Conservation (phyloP, 30 jellyfish, hydroid and myxozoan genomes). For the Catostylus mosaicus region DNA sequence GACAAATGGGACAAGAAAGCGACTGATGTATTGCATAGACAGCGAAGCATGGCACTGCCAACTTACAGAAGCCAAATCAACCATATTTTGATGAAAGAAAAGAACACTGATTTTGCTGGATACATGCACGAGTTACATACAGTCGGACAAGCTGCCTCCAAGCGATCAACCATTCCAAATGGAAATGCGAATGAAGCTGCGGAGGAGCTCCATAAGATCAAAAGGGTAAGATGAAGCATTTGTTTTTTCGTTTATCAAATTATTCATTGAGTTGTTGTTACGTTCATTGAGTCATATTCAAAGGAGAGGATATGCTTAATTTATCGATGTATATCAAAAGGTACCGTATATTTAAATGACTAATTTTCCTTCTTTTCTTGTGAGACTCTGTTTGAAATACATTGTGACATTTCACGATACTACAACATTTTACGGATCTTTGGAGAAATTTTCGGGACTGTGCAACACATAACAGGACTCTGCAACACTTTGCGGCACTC, state of each 20-base stretch:
- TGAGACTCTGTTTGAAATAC: not conserved
- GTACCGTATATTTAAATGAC: not conserved
- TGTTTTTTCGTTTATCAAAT: not conserved
- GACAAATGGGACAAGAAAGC: slow-evolving; percentile 47
- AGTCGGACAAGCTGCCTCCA: slow-evolving; percentile 58
- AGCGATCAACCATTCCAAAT: slow-evolving; percentile 55
- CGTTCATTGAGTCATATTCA: too few relatives aligned
- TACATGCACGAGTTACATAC: slow-evolving; percentile 63
- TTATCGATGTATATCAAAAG: not conserved
- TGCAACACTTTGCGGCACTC: not conserved
- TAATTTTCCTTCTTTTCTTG: not conserved
- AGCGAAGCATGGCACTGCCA: slow-evolving; percentile 34
- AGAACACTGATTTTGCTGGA: slow-evolving; percentile 56
- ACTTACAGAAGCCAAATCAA: slow-evolving; percentile 45
- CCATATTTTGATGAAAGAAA: slow-evolving; percentile 44
- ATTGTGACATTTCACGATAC: not conserved
- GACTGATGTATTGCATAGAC: slow-evolving; percentile 15
- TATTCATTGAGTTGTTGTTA: too few relatives aligned
- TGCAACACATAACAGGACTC: too few relatives aligned
- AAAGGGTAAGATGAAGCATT: slow-evolving; percentile 26
- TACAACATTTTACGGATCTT: not conserved
- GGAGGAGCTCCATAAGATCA: slow-evolving; percentile 45
- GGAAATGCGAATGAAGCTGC: slow-evolving; percentile 27
- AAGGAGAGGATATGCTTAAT: not conserved
- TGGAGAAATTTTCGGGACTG: not conserved